Percentiles rank a stretch among this genome's conserved stretches.
Conservation (phyloP, 2,888 invertebrate genomes). For the Tinea pellionella region DNA sequence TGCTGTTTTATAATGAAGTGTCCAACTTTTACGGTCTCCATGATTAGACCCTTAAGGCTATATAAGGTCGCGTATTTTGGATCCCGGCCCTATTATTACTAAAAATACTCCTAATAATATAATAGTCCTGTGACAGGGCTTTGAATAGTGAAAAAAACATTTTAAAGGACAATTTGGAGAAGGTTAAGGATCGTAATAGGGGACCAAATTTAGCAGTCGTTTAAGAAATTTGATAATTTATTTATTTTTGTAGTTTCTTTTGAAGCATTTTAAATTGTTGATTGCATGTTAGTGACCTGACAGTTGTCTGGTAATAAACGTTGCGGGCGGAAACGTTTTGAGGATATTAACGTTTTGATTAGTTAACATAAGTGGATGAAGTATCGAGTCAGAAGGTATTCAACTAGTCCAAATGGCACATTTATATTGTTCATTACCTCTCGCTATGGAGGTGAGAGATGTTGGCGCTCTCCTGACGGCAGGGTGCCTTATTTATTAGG, state of each 20-base stretch:
- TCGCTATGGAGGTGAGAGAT: conserved; percentile 58
- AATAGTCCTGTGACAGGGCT: conserved; percentile 66
- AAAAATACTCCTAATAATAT: conserved; percentile 67
- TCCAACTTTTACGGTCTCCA: conserved; percentile 38
- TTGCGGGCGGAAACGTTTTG: conserved; percentile 27
- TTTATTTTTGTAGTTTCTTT: conserved; percentile 36
- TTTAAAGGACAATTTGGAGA: conserved; percentile 57
- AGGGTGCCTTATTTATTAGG: conserved; percentile 37
- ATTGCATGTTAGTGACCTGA: conserved; percentile 20
- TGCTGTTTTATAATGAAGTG: conserved; percentile 51
- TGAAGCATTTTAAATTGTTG: conserved; percentile 15
- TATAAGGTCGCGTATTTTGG: conserved; percentile 36
- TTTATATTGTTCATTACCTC: conserved; percentile 62
- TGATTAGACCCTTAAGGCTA: conserved; percentile 58
- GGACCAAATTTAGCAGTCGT: conserved; percentile 52
- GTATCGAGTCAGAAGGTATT: not conserved
- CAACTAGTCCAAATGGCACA: conserved; percentile 44
- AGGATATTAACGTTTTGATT: conserved; percentile 3
- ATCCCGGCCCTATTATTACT: conserved; percentile 60
- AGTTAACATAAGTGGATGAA: conserved; percentile 7
- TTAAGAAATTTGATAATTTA: conserved; percentile 42
- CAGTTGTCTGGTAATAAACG: conserved; percentile 26
- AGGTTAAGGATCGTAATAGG: conserved; percentile 37
- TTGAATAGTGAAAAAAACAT: conserved; percentile 37
- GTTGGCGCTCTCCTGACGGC: conserved; percentile 49